Evolutionary conservation across 2,888 invertebrate genomes (phyloP).

Genomic region (Hypomecis atomaria): DNA sequence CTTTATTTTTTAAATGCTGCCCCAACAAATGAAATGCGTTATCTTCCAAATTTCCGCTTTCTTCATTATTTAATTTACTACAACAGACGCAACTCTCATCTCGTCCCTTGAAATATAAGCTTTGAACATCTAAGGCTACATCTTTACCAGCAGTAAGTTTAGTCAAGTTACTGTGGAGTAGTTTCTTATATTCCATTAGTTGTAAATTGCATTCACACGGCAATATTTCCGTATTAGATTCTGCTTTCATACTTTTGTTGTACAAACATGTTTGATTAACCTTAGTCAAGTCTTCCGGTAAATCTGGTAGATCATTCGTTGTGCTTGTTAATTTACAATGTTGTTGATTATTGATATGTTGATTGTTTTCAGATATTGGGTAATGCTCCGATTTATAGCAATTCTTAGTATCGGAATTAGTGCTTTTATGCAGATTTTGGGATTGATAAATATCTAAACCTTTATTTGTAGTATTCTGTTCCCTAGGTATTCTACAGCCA

Average conservation of each 20-base stretch:
- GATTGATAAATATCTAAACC: neutral
- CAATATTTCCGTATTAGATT: conserved; percentile 4
- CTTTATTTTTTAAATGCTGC: conserved; percentile 66
- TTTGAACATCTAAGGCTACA: conserved; percentile 48
- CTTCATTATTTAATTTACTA: conserved; percentile 45
- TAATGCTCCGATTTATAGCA: conserved; percentile 1
- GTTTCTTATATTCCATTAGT: conserved; percentile 48
- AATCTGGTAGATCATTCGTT: neutral
- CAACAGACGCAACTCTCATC: conserved; percentile 65
- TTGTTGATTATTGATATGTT: too few species aligned
- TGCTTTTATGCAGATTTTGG: neutral
- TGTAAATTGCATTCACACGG: conserved; percentile 45
- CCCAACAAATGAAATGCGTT: conserved; percentile 72
- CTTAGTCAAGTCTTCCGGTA: neutral
- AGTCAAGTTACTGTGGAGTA: conserved; percentile 37
- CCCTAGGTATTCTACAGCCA: conserved; percentile 2
- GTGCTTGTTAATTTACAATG: neutral
- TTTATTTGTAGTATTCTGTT: neutral
- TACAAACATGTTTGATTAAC: neutral
- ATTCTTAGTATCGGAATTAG: neutral
- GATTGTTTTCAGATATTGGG: neutral
- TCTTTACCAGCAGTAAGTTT: conserved; percentile 44
- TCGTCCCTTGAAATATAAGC: conserved; percentile 35
- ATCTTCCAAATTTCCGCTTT: conserved; percentile 66
- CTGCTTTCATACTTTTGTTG: conserved; percentile 16